These are phyloP conservation scores for Turritopsis rubra DNA, from an alignment of 30 jellyfish, hydroid and myxozoan genomes.

Conservation along the genomic window DNA sequence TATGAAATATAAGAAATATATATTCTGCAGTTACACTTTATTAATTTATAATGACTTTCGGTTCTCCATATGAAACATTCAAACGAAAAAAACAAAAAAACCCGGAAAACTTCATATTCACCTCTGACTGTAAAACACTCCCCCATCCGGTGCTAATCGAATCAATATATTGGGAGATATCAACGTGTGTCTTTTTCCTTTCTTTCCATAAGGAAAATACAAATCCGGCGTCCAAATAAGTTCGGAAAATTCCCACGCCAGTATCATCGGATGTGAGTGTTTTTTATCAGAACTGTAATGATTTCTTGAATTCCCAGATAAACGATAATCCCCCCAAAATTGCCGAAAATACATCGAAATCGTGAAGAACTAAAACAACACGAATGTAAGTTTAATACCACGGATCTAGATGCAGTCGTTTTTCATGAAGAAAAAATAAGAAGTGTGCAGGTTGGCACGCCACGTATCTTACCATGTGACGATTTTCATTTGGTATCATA, in stretches of 20 bases:
- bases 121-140: slow-evolving; percentile 49
- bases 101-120: not conserved
- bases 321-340: slow-evolving; percentile 54
- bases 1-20: too few relatives aligned
- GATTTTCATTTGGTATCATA: slow-evolving; percentile 42
- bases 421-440: not conserved
- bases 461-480: slow-evolving; percentile 44
- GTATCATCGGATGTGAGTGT: slow-evolving; percentile 8
- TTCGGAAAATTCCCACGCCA: slow-evolving; percentile 35
- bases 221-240: slow-evolving; percentile 62
- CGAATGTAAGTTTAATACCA: too few relatives aligned
- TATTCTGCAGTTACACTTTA: too few relatives aligned
- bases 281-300: not conserved
- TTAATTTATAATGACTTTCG: too few relatives aligned
- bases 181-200: slow-evolving; percentile 31
- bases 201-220: slow-evolving; percentile 50
- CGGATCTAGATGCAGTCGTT: not conserved
- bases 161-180: slow-evolving; percentile 41
- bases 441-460: not conserved
- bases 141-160: slow-evolving; percentile 38
- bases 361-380: slow-evolving; percentile 33
- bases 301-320: not conserved
- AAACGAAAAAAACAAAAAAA: too few relatives aligned
- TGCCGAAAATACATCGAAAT: slow-evolving; percentile 49
- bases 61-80: too few relatives aligned